phyloP scores from a whole-genome alignment of 2,797 vertebrate species.

The Melanotaenia trifasciata region DNA sequence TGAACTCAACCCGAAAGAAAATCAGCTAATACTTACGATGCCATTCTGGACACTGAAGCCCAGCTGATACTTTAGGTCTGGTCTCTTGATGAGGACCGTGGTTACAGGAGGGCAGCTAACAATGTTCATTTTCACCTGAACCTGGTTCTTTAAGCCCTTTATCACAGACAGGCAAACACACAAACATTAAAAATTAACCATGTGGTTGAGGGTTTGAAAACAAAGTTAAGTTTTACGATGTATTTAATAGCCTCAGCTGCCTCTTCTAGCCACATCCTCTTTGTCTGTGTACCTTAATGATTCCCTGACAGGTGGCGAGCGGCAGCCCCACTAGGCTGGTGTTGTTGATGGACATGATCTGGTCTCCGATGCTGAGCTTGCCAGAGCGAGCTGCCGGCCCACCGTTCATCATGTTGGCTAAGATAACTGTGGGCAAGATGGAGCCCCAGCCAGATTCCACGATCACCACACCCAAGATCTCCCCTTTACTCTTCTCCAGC shows the following conservation, averaged over 20 bases:
- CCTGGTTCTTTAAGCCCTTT: conserved; percentile 99
- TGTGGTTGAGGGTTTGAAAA: background rate
- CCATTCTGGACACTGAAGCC: conserved; percentile 99
- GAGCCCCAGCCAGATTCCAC: conserved; percentile 99
- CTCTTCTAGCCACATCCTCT: background rate
- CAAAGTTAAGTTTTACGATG: background rate
- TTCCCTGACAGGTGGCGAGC: conserved; percentile 98
- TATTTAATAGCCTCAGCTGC: background rate
- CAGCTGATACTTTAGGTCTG: conserved; percentile 98
- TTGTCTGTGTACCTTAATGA: conserved; percentile 92
- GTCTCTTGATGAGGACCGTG: conserved; percentile 98
- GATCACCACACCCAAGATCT: conserved; percentile 97
- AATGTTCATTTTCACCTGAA: conserved; percentile 97
- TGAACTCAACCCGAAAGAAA: background rate
- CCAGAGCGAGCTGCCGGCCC: conserved; percentile 96
- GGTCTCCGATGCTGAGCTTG: conserved; percentile 98
- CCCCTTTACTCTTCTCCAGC: conserved; percentile 96
- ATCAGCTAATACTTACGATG: conserved; percentile 85
- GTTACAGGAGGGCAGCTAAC: conserved; percentile 99
- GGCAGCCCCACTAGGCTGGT: conserved; percentile 98
- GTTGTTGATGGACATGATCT: conserved; percentile 99
- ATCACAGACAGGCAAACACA: conserved; percentile 41
- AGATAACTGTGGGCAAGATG: conserved; percentile 97
- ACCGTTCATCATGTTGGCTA: conserved; percentile 99
- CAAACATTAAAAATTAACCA: background rate